phyloP scores from a whole-genome alignment of 1,140 invertebrate species.

The Mesaphorura yosii region DNA sequence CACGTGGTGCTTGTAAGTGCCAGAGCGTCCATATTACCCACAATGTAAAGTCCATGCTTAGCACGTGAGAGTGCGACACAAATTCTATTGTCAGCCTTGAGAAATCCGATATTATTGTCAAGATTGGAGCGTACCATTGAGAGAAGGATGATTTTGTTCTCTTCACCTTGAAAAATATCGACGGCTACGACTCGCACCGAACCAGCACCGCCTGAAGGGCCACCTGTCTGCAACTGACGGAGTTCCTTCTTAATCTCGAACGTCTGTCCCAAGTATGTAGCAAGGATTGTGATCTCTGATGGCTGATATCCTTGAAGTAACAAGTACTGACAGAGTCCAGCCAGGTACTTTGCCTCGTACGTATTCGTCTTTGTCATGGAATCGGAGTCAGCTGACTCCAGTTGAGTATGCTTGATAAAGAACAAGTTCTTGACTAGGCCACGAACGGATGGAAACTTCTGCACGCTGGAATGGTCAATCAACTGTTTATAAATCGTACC shows the following conservation, averaged over 20 bases:
- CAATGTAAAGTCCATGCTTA: conserved; percentile 46
- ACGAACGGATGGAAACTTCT: conserved; percentile 14
- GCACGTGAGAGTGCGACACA: conserved; percentile 74
- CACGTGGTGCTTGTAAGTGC: conserved; percentile 25
- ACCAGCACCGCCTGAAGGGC: background rate
- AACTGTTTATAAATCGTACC: conserved; percentile 30
- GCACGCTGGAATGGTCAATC: conserved; percentile 26
- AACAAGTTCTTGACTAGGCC: conserved; percentile 28
- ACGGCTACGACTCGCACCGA: conserved; percentile 53
- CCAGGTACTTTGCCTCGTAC: conserved; percentile 45
- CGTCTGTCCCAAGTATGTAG: conserved; percentile 50
- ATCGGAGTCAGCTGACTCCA: conserved; percentile 35
- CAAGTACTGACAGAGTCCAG: conserved; percentile 46
- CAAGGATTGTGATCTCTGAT: conserved; percentile 51
- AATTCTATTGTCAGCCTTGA: conserved; percentile 59
- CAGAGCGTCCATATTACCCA: conserved; percentile 55
- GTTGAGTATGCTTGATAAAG: conserved; percentile 26
- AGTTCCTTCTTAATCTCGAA: conserved; percentile 20
- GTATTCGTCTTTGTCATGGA: conserved; percentile 43
- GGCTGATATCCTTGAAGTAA: conserved; percentile 46
- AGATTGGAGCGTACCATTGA: conserved; percentile 65
- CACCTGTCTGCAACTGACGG: conserved; percentile 3
- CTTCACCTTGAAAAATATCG: conserved; percentile 76
- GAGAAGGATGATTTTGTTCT: conserved; percentile 68
- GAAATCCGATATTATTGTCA: conserved; percentile 58